Conservation (phyloP, 1,140 invertebrate genomes). For the Drosophila sucinea region DNA sequence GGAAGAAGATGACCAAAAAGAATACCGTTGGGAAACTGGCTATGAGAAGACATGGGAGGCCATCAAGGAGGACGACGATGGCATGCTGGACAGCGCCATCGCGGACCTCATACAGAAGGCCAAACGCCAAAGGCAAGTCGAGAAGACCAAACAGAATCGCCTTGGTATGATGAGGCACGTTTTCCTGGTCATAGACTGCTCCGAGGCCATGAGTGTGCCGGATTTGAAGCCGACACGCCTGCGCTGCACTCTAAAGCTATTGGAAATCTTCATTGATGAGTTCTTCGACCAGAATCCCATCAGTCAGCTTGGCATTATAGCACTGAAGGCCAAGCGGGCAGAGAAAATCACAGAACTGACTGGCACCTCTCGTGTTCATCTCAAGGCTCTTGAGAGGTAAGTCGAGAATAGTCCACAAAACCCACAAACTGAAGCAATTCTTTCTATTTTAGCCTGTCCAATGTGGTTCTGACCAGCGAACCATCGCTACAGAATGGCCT, state of each 20-base stretch:
- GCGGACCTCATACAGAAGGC: slow-evolving; percentile 95
- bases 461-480: slow-evolving; percentile 89
- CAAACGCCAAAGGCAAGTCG: slow-evolving; percentile 90
- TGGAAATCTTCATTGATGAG: slow-evolving; percentile 97
- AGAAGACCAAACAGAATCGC: slow-evolving; percentile 88
- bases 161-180: slow-evolving; percentile 98
- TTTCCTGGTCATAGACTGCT: slow-evolving; percentile 95
- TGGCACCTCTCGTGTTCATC: slow-evolving; percentile 92
- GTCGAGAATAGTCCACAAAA: not conserved
- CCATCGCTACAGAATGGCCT: slow-evolving; percentile 97
- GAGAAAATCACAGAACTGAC: slow-evolving; percentile 95
- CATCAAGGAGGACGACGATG: slow-evolving; percentile 97
- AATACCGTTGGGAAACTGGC: slow-evolving; percentile 98
- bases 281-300: slow-evolving; percentile 99
- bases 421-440: not conserved
- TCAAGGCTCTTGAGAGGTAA: slow-evolving; percentile 87
- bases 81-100: slow-evolving; percentile 93
- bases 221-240: slow-evolving; percentile 98
- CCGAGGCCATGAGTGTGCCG: slow-evolving; percentile 95
- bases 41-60: slow-evolving; percentile 99
- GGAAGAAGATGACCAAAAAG: slow-evolving; percentile 90
- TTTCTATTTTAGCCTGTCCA: slow-evolving; percentile 83
- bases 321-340: slow-evolving; percentile 96
- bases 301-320: slow-evolving; percentile 96
- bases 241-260: slow-evolving; percentile 93